phyloP scores from a whole-genome alignment of 1,140 invertebrate genomes.

The Micrasema minimum region DNA sequence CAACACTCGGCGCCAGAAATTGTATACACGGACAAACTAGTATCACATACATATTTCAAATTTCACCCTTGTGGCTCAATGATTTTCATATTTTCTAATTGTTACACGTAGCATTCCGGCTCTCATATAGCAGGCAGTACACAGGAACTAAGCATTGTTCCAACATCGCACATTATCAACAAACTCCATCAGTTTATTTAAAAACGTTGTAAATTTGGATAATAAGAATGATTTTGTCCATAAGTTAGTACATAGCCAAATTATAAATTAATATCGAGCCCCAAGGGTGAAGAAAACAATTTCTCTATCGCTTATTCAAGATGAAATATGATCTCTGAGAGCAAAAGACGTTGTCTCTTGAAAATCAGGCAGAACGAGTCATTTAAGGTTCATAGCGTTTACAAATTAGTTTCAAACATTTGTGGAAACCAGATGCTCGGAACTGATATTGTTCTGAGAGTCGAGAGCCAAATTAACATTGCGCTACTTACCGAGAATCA shows the following conservation, averaged over 20 bases:
- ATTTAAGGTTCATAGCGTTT: slow-evolving; percentile 17
- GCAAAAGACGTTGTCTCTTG: neutral
- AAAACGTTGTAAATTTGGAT: no score
- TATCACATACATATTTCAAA: slow-evolving; percentile 36
- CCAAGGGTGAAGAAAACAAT: slow-evolving; percentile 30
- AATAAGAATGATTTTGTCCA: no score
- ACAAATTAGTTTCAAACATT: no score
- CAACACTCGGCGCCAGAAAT: slow-evolving; percentile 22
- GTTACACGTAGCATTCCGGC: slow-evolving; percentile 32
- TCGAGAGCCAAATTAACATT: slow-evolving; percentile 19
- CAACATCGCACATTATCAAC: no score
- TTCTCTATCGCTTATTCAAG: slow-evolving; percentile 24
- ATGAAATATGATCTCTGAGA: slow-evolving; percentile 7
- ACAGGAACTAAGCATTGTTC: no score
- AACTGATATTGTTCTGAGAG: neutral
- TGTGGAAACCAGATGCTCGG: neutral
- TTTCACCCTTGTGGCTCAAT: slow-evolving; percentile 14
- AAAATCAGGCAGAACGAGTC: slow-evolving; percentile 25
- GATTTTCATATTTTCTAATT: slow-evolving; percentile 15
- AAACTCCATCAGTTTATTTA: no score
- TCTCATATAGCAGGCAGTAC: neutral
- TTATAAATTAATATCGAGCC: slow-evolving; percentile 4
- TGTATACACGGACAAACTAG: slow-evolving; percentile 38
- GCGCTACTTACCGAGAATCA: neutral
- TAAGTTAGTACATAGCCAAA: slow-evolving; percentile 1